These are phyloP conservation scores for Thripadectes ignobilis DNA, from an alignment of 2,797 vertebrate species.

Conservation along the genomic window DNA sequence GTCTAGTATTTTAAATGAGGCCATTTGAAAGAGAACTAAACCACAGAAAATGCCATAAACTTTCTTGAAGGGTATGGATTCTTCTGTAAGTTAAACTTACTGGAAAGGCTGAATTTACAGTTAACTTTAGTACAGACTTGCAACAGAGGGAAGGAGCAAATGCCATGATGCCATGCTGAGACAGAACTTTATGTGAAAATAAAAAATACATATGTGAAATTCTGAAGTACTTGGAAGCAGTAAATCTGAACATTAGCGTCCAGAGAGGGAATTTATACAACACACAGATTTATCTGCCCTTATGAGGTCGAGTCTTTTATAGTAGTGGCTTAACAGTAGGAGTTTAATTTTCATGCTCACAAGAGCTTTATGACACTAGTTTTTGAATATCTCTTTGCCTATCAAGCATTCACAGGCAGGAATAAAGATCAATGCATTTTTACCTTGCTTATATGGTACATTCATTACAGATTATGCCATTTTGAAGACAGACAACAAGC, in stretches of 20 bases:
- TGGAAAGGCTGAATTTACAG: background rate
- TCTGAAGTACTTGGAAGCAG: background rate
- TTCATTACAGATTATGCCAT: constrained; percentile 28
- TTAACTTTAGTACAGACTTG: background rate
- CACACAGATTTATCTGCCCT: background rate
- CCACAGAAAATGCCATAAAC: background rate
- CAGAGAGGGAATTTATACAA: background rate
- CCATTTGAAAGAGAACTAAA: background rate
- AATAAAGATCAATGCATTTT: constrained; percentile 43
- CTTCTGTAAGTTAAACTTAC: background rate
- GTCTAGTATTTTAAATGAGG: background rate
- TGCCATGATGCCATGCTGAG: background rate
- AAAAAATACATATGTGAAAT: background rate
- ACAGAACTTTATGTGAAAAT: background rate
- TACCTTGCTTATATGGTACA: constrained; percentile 36
- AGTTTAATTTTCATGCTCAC: background rate
- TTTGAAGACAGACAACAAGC: background rate
- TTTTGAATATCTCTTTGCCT: constrained; percentile 2
- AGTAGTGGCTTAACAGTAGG: background rate
- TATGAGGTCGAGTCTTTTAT: background rate
- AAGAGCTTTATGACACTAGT: background rate
- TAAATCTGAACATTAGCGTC: background rate
- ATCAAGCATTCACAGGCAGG: background rate
- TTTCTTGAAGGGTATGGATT: background rate
- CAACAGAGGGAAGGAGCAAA: background rate